Conservation (phyloP, 2,113 vertebrate genomes). For the Phyllostomus hastatus region DNA sequence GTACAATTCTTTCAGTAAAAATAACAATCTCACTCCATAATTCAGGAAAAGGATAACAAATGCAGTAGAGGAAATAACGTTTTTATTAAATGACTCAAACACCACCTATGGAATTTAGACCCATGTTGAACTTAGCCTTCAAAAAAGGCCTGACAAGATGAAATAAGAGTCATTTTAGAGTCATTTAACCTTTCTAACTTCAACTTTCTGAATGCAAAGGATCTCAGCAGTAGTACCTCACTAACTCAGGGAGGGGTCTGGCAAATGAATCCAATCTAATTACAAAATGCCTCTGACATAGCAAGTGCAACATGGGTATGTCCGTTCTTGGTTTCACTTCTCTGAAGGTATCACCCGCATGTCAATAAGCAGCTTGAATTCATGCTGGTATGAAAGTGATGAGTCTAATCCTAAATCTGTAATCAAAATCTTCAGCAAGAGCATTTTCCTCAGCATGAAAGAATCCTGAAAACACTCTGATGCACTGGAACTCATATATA, state of each 20-base stretch:
- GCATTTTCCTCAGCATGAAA: neutral
- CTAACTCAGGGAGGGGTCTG: neutral
- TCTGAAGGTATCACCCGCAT: neutral
- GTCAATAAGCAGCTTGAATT: constrained; percentile 35
- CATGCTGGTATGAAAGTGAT: neutral
- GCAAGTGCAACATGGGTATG: neutral
- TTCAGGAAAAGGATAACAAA: constrained; percentile 10
- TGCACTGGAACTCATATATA: neutral
- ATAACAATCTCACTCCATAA: neutral
- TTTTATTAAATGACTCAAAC: neutral
- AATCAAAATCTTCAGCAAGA: neutral
- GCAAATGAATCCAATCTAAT: constrained; percentile 34
- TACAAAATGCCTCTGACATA: constrained; percentile 4
- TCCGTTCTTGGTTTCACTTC: neutral
- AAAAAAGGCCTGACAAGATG: neutral
- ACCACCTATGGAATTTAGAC: neutral
- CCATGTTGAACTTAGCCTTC: neutral
- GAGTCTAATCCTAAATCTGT: neutral
- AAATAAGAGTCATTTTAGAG: neutral
- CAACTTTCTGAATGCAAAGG: constrained; percentile 37
- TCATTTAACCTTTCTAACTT: constrained; percentile 26
- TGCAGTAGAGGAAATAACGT: neutral
- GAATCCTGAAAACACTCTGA: neutral
- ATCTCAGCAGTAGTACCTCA: neutral
- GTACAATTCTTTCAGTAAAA: neutral